These are phyloP conservation scores for Platerodrilus igneus DNA, from an alignment of 2,888 invertebrate genomes.

Conservation along the genomic window DNA sequence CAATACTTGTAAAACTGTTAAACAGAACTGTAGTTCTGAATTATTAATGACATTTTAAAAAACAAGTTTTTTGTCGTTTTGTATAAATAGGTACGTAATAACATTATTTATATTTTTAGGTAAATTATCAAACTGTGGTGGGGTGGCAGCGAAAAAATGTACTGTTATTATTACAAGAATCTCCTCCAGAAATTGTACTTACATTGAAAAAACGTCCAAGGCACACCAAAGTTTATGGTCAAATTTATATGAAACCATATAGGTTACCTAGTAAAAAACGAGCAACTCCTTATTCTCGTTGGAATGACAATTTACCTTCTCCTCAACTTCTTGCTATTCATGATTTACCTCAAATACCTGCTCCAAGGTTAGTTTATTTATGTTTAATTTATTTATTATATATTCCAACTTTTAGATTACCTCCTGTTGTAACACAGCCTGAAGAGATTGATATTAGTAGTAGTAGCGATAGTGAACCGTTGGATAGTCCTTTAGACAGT, in stretches of 20 bases:
- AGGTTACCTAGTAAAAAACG: slow-evolving; percentile 68
- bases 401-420: slow-evolving; percentile 28
- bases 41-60: no score
- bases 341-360: slow-evolving; percentile 55
- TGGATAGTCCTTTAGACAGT: slow-evolving; percentile 49
- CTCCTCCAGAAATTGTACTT: slow-evolving; percentile 73
- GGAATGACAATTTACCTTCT: slow-evolving; percentile 66
- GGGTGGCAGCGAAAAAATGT: slow-evolving; percentile 81
- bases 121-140: slow-evolving; percentile 67
- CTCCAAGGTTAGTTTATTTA: slow-evolving; percentile 48
- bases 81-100: no score
- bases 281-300: slow-evolving; percentile 58
- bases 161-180: slow-evolving; percentile 67
- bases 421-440: slow-evolving; percentile 31
- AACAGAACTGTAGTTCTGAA: no score
- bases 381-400: slow-evolving; percentile 10
- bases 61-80: slow-evolving; percentile 5
- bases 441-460: slow-evolving; percentile 48
- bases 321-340: slow-evolving; percentile 61
- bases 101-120: slow-evolving; percentile 51
- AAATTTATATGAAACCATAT: slow-evolving; percentile 68
- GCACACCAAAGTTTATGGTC: slow-evolving; percentile 74
- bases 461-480: slow-evolving; percentile 56
- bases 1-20: no score
- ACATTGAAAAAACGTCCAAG: slow-evolving; percentile 79